Base-by-base conservation (phyloP, 2,113 vertebrate species). In the Pluvianellus socialis region DNA sequence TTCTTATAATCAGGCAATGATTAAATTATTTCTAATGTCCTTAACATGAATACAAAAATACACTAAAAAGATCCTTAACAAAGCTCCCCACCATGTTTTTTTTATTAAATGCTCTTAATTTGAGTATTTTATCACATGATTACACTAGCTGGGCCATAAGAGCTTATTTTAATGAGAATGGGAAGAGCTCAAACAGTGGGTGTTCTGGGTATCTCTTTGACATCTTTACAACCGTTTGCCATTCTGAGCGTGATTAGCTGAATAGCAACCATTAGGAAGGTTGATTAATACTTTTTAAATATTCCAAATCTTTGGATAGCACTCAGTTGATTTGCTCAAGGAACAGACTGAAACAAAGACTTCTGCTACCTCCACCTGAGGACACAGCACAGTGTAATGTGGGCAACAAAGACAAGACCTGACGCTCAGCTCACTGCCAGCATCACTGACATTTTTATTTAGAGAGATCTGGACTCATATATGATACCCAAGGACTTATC, bases 1-100 rank as follows among this genome's bases (percentile, higher is more conserved):
- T 98, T 80, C 27, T 66, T 96, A 97, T 98, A 98, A 98, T 98
- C 97, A 98, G 97, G 95, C 96, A 97, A 93, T 98, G 98, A 98
- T 97, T 97, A 97, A 97, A 98, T 98, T 98, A 98, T 97, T 98
- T 97, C 96, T 97, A 92, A 97, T 89, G 96, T 95, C 97, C 91
- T 96, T 97, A 89, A 90, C 91, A 91, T 85, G 87, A 91, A 96
- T 80, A 83, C 94, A 97, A 97, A 98, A 98, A 97, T 93, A 96
- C 91, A 92, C 94, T 97, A 95, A 98, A 97, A 96, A 97, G 84
- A 97, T 96, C 40, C 94, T 91, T 95, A 97, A 97, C 88, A 94
- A 93, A 98, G 86, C 94, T 97, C 96, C 96, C 92, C 70, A 93
- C 83, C 88, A 97, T 96, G 96, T 73, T 94, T 94, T 97, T 38